A percentile compares a stretch with the other conserved stretches of the same genome.
Evolutionary conservation across 2,113 vertebrate species (phyloP).

Genomic region (Podarcis cretensis): DNA sequence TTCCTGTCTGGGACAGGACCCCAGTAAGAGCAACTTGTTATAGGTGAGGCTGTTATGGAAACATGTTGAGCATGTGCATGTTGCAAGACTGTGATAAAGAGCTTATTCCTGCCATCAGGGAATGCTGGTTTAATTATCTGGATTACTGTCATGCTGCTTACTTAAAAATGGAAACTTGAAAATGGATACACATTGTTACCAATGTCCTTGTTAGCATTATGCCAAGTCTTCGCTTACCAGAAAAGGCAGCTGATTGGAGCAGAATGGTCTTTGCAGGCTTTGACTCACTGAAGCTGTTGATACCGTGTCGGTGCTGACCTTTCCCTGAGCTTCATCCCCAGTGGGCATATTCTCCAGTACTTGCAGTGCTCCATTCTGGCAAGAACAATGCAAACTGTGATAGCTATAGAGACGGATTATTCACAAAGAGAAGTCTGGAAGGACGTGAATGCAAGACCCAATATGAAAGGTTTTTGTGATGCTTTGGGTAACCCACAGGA

Average conservation of each 20-base stretch:
- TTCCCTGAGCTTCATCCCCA: not conserved
- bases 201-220: not conserved
- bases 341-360: not conserved
- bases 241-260: not conserved
- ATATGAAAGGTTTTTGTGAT: not conserved
- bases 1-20: not conserved
- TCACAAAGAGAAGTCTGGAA: not conserved
- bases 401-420: not conserved
- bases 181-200: not conserved
- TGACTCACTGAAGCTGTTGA: not conserved
- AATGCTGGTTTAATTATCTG: slow-evolving; percentile 7
- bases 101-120: not conserved
- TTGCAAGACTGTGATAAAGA: slow-evolving; percentile 6
- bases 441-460: not conserved
- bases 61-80: too few relatives aligned
- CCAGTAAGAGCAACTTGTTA: not conserved
- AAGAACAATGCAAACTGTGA: not conserved
- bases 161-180: not conserved
- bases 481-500: not conserved
- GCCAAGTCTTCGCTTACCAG: not conserved
- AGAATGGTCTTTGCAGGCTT: not conserved
- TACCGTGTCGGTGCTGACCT: not conserved
- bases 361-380: not conserved
- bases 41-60: not conserved
- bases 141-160: not conserved